These are phyloP conservation scores for Plectrocnemia conspersa DNA, from an alignment of 1,140 invertebrate species.

Conservation along the genomic window DNA sequence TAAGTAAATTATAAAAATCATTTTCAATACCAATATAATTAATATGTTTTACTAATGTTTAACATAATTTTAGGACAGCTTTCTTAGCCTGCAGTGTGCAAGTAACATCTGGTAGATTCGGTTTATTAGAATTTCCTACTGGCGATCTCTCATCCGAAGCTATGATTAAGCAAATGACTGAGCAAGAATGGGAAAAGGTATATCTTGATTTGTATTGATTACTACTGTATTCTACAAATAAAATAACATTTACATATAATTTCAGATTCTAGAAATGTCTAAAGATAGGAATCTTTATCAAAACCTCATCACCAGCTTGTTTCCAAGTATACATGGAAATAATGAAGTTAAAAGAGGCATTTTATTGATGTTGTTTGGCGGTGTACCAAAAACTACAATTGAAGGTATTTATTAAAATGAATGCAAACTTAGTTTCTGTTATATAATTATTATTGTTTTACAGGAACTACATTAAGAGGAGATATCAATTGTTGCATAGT, in stretches of 20 bases:
- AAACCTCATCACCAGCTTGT: constrained; percentile 89
- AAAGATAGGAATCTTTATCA: constrained; percentile 87
- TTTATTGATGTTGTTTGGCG: constrained; percentile 95
- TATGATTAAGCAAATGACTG: constrained; percentile 91
- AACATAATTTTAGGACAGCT: constrained; percentile 62
- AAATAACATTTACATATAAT: constrained; percentile 9
- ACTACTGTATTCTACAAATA: not conserved
- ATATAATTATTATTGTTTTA: not conserved
- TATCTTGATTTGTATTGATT: constrained; percentile 7
- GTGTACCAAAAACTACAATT: constrained; percentile 90
- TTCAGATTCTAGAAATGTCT: constrained; percentile 90
- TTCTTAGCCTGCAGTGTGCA: constrained; percentile 92
- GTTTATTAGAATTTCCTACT: constrained; percentile 68
- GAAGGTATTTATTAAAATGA: constrained; percentile 58
- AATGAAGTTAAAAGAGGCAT: constrained; percentile 97
- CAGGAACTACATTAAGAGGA: constrained; percentile 76
- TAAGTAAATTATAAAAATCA: constrained; percentile 41
- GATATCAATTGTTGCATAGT: constrained; percentile 98
- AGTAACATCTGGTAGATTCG: constrained; percentile 78
- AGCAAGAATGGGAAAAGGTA: constrained; percentile 87
- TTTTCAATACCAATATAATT: not conserved
- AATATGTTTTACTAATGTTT: not conserved
- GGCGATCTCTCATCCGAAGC: constrained; percentile 86
- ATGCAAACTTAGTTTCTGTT: not conserved
- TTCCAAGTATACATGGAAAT: constrained; percentile 96